Evolutionary conservation across 2,113 vertebrate genomes (phyloP).

Genomic region (Ardeotis arabs): DNA sequence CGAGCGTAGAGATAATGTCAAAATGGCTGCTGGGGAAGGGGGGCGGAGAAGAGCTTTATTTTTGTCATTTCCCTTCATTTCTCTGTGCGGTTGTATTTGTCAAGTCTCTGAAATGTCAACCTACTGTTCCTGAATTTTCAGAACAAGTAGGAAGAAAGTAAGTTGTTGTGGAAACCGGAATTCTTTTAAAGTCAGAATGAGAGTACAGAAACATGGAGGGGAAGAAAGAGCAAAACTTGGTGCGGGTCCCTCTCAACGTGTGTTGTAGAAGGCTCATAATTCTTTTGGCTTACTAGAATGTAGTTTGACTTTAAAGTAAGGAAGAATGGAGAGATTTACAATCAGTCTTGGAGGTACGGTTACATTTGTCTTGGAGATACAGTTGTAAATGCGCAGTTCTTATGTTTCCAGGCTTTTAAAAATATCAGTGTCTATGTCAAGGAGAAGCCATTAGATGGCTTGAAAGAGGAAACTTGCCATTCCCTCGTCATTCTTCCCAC

Average conservation of each 20-base stretch:
- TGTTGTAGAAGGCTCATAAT: not conserved
- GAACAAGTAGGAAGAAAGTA: not conserved
- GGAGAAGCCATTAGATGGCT: not conserved
- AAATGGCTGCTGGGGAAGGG: not conserved
- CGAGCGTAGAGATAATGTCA: not conserved
- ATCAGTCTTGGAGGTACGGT: not conserved
- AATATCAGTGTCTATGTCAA: not conserved
- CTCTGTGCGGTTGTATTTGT: not conserved
- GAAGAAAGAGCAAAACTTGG: not conserved
- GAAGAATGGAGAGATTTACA: not conserved
- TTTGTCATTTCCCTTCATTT: not conserved
- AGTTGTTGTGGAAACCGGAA: not conserved
- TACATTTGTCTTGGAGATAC: not conserved
- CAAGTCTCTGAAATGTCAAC: not conserved
- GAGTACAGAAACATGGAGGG: not conserved
- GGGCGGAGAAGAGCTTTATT: not conserved
- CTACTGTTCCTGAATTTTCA: not conserved
- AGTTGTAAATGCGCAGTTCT: not conserved
- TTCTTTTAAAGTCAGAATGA: not conserved
- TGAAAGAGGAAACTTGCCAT: not conserved
- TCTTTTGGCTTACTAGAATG: not conserved
- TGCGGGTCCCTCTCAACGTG: not conserved
- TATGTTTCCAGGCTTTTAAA: not conserved
- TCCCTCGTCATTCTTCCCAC: not conserved
- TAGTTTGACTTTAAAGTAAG: not conserved